phyloP scores from a whole-genome alignment of 2,888 invertebrate genomes.

The Parnassius mnemosyne region DNA sequence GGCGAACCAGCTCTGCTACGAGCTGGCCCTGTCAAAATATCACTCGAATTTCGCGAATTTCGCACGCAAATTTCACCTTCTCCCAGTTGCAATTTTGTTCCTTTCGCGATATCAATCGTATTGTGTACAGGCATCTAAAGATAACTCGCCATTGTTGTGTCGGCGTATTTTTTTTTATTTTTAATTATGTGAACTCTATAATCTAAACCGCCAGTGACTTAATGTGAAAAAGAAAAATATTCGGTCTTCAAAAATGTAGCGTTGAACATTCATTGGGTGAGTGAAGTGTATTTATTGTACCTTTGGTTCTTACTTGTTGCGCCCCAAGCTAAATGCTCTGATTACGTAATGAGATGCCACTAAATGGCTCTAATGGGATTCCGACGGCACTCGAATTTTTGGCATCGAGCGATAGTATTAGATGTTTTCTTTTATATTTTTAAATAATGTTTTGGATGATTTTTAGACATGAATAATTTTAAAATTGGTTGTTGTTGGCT shows the following conservation, averaged over 20 bases:
- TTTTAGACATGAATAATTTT: too few species aligned
- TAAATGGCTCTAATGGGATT: constrained; percentile 12
- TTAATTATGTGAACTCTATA: constrained; percentile 11
- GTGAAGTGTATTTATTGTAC: constrained; percentile 41
- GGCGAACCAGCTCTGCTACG: constrained; percentile 58
- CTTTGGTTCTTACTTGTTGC: constrained; percentile 71
- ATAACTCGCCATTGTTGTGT: background rate
- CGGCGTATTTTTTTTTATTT: constrained; percentile 11
- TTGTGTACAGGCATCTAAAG: background rate
- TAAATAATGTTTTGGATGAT: background rate
- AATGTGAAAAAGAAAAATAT: constrained; percentile 41
- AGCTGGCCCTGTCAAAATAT: constrained; percentile 69
- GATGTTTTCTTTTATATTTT: background rate
- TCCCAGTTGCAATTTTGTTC: background rate
- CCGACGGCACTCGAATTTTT: background rate
- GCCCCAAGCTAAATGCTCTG: constrained; percentile 44
- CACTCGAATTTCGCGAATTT: constrained; percentile 52
- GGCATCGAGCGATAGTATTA: background rate
- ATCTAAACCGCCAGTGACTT: constrained; percentile 17
- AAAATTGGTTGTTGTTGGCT: too few species aligned
- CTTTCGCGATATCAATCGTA: background rate
- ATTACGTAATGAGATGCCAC: constrained; percentile 64
- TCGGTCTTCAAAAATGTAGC: constrained; percentile 60
- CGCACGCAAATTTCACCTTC: constrained; percentile 23
- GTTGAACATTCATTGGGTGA: constrained; percentile 39